Conservation (phyloP, 2,113 vertebrate genomes). For the Falcunculus frontatus region DNA sequence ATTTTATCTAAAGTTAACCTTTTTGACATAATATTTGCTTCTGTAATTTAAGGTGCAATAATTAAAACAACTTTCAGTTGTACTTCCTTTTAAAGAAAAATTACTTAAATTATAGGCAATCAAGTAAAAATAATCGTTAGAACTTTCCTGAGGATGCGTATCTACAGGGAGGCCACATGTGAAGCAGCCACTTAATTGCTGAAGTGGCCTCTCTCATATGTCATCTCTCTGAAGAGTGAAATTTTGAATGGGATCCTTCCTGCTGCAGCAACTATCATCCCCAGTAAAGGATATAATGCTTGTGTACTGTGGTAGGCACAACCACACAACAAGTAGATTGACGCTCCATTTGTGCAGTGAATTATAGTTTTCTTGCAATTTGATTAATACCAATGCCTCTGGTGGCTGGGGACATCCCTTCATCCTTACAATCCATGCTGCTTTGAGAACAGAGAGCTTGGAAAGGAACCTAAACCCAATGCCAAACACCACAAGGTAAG, state of each 20-base stretch:
- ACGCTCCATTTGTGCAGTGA: not conserved
- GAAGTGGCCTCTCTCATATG: not conserved
- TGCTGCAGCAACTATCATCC: not conserved
- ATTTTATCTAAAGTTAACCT: not conserved
- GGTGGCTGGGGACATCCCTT: not conserved
- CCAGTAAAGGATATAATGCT: not conserved
- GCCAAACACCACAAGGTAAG: not conserved
- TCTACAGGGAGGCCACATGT: not conserved
- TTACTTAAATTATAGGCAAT: not conserved
- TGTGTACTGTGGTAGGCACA: not conserved
- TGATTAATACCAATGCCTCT: accelerated
- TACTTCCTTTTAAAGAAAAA: not conserved
- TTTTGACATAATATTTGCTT: not conserved
- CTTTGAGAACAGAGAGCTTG: not conserved
- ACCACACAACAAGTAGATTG: not conserved
- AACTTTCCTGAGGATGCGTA: not conserved
- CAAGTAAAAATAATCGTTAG: not conserved
- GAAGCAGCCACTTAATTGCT: not conserved
- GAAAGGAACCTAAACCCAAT: not conserved
- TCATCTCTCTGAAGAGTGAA: not conserved
- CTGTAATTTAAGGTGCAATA: not conserved
- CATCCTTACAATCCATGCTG: accelerated
- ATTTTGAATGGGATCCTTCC: not conserved
- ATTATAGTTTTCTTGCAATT: not conserved
- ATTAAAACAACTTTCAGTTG: not conserved